Evolutionary conservation across 2,113 vertebrate genomes (phyloP).

Genomic region (Solenodon paradoxus): DNA sequence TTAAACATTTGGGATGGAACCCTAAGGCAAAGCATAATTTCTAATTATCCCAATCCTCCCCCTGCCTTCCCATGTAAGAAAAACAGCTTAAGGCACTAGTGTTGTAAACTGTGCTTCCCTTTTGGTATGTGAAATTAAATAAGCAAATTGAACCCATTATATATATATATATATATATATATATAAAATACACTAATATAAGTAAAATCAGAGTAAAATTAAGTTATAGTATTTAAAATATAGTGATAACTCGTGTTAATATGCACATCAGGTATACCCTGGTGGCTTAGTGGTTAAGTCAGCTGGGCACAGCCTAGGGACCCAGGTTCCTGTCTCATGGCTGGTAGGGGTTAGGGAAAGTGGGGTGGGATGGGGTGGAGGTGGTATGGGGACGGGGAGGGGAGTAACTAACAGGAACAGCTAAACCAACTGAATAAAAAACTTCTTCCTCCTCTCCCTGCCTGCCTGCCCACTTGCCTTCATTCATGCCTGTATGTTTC

Average conservation of each 20-base stretch:
- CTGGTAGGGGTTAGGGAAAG: no score
- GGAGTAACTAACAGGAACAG: no score
- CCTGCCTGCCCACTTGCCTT: no score
- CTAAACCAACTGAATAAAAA: no score
- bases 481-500: no score
- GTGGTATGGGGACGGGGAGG: no score
- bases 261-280: no score
- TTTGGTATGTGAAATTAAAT: constrained; percentile 39
- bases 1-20: constrained; percentile 16
- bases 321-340: no score
- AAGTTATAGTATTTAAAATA: background rate
- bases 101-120: background rate
- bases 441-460: no score
- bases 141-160: constrained; percentile 5
- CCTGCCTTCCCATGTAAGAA: background rate
- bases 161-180: background rate
- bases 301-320: no score
- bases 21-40: background rate
- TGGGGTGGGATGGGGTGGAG: no score
- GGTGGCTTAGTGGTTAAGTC: no score
- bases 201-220: background rate
- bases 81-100: background rate
- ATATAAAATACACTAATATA: background rate
- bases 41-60: background rate
- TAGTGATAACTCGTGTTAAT: background rate